These are phyloP conservation scores for Acronicta aceris DNA, from an alignment of 2,888 invertebrate genomes.

Conservation along the genomic window DNA sequence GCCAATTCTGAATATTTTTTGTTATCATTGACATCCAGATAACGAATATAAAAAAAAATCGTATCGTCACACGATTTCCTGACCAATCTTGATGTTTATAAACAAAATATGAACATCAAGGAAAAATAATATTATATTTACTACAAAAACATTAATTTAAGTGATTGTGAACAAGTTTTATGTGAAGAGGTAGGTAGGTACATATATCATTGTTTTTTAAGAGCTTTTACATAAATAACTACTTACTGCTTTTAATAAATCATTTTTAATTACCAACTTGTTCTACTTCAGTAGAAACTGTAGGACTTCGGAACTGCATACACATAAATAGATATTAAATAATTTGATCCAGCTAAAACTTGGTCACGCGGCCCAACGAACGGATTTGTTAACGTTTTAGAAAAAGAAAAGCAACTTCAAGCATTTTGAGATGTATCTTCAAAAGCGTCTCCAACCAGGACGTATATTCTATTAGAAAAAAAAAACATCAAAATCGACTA, in stretches of 20 bases:
- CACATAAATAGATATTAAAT: neutral
- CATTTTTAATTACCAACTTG: slow-evolving; percentile 10
- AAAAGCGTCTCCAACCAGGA: too few species aligned
- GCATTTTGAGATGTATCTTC: too few species aligned
- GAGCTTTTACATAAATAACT: slow-evolving; percentile 1
- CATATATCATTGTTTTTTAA: too few species aligned
- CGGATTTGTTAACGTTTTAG: too few species aligned
- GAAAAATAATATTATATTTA: slow-evolving; percentile 2
- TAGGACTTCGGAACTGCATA: neutral
- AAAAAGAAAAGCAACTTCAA: too few species aligned
- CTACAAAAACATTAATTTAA: neutral
- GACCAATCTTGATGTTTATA: slow-evolving; percentile 14
- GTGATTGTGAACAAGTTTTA: neutral
- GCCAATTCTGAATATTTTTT: slow-evolving; percentile 33
- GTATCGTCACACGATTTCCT: slow-evolving; percentile 1
- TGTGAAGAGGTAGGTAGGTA: slow-evolving; percentile 8
- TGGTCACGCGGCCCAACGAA: too few species aligned
- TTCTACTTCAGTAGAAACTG: neutral
- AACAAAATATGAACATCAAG: slow-evolving; percentile 18
- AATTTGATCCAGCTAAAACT: neutral
- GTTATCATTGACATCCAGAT: slow-evolving; percentile 9
- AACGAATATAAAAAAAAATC: slow-evolving; percentile 15
- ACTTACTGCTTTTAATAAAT: slow-evolving; percentile 15
- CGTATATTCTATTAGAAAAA: too few species aligned
- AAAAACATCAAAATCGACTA: too few species aligned